phyloP scores from a whole-genome alignment of 2,888 invertebrate genomes.

The Gandaritis pyraliata region DNA sequence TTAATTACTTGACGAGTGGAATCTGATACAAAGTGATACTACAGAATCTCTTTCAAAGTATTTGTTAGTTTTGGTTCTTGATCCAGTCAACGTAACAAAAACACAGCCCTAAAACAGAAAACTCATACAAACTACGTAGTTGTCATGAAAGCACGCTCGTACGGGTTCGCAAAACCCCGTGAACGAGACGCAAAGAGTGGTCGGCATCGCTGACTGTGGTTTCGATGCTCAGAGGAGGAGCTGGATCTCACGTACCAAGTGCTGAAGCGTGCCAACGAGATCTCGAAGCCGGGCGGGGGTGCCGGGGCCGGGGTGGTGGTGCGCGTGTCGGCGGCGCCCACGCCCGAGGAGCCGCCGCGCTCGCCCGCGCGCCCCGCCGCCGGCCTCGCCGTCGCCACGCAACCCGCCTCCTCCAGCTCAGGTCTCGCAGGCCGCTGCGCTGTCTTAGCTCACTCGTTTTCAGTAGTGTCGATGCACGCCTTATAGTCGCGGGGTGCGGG shows the following conservation, averaged over 20 bases:
- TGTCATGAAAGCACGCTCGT: constrained; percentile 27
- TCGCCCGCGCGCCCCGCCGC: constrained; percentile 76
- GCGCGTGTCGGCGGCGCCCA: constrained; percentile 67
- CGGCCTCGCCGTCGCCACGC: constrained; percentile 87
- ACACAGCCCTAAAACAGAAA: no score
- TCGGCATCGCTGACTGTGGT: constrained; percentile 61
- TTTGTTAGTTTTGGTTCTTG: neutral
- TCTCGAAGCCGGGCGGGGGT: constrained; percentile 85
- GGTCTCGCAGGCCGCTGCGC: constrained; percentile 83
- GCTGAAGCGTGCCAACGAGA: constrained; percentile 97
- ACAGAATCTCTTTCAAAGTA: no score
- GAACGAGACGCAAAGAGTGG: constrained; percentile 17
- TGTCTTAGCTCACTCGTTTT: constrained; percentile 77
- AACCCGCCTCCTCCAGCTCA: constrained; percentile 88
- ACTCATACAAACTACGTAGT: neutral
- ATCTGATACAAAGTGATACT: no score
- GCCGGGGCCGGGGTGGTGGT: constrained; percentile 76
- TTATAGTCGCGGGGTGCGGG: constrained; percentile 71
- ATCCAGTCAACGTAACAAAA: neutral
- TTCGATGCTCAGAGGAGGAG: constrained; percentile 86
- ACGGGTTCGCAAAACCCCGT: constrained; percentile 7
- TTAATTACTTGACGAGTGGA: no score
- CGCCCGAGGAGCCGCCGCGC: constrained; percentile 58
- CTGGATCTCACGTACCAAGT: constrained; percentile 97
- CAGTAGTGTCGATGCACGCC: constrained; percentile 81